These are phyloP conservation scores for Augochlora pura DNA, from an alignment of 1,140 invertebrate species.

Conservation along the genomic window DNA sequence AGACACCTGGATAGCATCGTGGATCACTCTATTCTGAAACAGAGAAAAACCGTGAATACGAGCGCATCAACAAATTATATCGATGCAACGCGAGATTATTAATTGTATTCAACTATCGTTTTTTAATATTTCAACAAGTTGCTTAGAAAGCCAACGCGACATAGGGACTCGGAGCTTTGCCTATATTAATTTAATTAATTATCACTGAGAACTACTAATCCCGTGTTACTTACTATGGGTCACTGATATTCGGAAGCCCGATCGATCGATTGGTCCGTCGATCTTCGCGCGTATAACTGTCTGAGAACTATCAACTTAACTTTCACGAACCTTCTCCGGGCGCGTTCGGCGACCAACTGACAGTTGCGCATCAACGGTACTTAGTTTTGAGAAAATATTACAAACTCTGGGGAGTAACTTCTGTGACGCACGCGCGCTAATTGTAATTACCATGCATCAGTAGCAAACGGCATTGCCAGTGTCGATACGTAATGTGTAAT, in stretches of 20 bases:
- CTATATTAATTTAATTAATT: not conserved
- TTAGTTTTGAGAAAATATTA: constrained; percentile 9
- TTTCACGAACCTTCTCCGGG: not conserved
- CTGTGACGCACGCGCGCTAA: constrained; percentile 10
- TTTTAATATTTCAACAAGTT: too few species aligned
- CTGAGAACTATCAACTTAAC: not conserved
- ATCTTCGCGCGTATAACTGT: not conserved
- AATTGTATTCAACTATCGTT: too few species aligned
- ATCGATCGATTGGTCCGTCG: not conserved
- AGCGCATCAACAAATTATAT: too few species aligned
- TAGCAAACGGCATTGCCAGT: not conserved
- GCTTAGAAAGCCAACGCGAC: too few species aligned
- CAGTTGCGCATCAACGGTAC: not conserved
- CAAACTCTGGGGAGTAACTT: not conserved
- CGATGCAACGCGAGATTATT: too few species aligned
- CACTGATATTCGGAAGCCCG: not conserved
- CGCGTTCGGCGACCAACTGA: not conserved
- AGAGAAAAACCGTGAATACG: not conserved
- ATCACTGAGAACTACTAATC: not conserved
- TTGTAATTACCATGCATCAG: not conserved
- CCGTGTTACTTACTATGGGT: too few species aligned
- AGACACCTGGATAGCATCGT: constrained; percentile 25
- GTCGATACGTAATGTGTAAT: too few species aligned
- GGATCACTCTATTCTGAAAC: not conserved
- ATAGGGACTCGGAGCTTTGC: too few species aligned